Evolutionary conservation across 2,888 invertebrate species (phyloP).

Genomic region (Tetragnatha montana): DNA sequence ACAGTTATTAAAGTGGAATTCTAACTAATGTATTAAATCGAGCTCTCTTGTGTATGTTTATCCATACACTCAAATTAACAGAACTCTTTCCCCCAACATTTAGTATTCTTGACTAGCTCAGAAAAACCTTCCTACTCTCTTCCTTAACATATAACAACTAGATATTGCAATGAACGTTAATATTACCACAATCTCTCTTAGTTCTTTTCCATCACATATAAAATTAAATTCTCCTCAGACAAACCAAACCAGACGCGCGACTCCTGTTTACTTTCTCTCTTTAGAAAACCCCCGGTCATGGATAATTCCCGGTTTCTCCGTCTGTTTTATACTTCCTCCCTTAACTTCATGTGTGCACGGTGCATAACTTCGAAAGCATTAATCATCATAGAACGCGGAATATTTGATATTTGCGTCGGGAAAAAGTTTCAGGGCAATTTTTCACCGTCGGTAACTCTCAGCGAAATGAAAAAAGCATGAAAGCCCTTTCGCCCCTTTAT

Average conservation of each 20-base stretch:
- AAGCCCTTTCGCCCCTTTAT: constrained; percentile 43
- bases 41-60: no score
- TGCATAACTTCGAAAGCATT: background rate
- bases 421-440: background rate
- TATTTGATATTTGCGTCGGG: background rate
- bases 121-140: no score
- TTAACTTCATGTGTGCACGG: background rate
- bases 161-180: no score
- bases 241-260: background rate
- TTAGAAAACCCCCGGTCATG: background rate
- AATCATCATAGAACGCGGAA: background rate
- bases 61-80: no score
- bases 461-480: constrained; percentile 2
- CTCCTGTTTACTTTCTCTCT: background rate
- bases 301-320: background rate
- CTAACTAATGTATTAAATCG: no score
- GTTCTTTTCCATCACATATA: no score
- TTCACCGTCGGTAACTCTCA: background rate
- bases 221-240: background rate
- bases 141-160: no score
- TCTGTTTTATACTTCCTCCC: background rate
- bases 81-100: no score
- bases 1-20: no score
- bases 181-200: no score
- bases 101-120: no score